Conservation (phyloP, 2,113 vertebrate genomes). For the Tragelaphus imberbis region DNA sequence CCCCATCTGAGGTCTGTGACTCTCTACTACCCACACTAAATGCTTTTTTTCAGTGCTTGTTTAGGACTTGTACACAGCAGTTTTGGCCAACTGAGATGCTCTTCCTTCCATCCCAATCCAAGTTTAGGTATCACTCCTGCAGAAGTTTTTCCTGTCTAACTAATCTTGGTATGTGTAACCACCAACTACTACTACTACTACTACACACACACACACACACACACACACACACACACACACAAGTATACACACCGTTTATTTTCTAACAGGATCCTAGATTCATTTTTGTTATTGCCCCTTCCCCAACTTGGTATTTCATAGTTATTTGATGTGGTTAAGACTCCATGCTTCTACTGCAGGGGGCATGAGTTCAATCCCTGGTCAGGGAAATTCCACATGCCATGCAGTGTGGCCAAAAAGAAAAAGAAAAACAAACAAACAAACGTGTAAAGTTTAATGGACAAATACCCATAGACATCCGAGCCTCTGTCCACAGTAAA, state of each 20-base stretch:
- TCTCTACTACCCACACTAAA: not conserved
- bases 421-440: not conserved
- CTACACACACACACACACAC: not conserved
- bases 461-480: not conserved
- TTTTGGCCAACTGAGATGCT: not conserved
- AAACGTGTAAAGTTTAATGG: not conserved
- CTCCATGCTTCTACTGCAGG: not conserved
- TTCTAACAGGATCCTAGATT: not conserved
- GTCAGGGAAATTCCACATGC: not conserved
- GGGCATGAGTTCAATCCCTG: not conserved
- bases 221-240: not conserved
- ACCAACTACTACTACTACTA: not conserved
- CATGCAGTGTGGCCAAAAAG: not conserved
- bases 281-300: not conserved
- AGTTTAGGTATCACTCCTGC: not conserved
- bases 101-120: not conserved
- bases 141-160: not conserved
- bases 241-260: not conserved
- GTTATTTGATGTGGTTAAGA: not conserved
- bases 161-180: not conserved
- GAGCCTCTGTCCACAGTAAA: not conserved
- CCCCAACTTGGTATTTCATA: not conserved
- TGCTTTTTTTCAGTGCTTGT: not conserved
- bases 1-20: not conserved
- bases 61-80: not conserved